Evolutionary conservation across 2,888 invertebrate species (phyloP).

Genomic region (Aphidius colemani): DNA sequence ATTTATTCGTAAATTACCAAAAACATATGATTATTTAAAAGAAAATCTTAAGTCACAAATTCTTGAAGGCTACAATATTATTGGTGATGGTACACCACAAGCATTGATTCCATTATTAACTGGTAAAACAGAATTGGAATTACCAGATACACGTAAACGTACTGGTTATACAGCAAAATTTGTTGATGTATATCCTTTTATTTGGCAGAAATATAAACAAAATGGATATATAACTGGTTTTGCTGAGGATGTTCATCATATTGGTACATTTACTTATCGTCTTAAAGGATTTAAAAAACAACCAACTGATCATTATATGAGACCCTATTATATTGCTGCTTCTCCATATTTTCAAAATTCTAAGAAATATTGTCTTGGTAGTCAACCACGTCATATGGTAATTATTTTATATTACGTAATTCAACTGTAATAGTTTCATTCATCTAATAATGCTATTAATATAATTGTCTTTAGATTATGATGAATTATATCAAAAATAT

Average conservation of each 20-base stretch:
- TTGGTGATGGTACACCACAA: conserved; percentile 86
- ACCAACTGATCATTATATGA: conserved; percentile 90
- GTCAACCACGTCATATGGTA: conserved; percentile 75
- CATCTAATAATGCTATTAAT: neutral
- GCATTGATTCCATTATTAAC: conserved; percentile 87
- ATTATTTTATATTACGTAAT: conserved; percentile 35
- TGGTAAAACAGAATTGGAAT: conserved; percentile 81
- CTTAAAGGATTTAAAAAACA: conserved; percentile 81
- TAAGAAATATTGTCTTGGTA: conserved; percentile 70
- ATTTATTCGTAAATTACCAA: conserved; percentile 78
- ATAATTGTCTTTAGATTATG: conserved; percentile 56
- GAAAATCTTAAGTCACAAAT: conserved; percentile 68
- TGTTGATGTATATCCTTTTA: conserved; percentile 81
- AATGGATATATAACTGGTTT: conserved; percentile 77
- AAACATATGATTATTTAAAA: conserved; percentile 72
- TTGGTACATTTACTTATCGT: conserved; percentile 89
- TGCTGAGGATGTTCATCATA: conserved; percentile 82
- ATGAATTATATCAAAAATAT: conserved; percentile 64
- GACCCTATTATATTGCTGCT: conserved; percentile 78
- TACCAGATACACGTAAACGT: conserved; percentile 82
- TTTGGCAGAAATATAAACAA: conserved; percentile 79
- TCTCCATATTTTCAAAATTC: conserved; percentile 64
- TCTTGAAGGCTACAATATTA: conserved; percentile 79
- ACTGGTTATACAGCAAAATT: conserved; percentile 66
- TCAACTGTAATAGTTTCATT: neutral